Percentiles rank a stretch among this genome's conserved stretches.
Evolutionary conservation across 2,888 invertebrate genomes (phyloP).

Genomic region (Metopia argyrocephala): DNA sequence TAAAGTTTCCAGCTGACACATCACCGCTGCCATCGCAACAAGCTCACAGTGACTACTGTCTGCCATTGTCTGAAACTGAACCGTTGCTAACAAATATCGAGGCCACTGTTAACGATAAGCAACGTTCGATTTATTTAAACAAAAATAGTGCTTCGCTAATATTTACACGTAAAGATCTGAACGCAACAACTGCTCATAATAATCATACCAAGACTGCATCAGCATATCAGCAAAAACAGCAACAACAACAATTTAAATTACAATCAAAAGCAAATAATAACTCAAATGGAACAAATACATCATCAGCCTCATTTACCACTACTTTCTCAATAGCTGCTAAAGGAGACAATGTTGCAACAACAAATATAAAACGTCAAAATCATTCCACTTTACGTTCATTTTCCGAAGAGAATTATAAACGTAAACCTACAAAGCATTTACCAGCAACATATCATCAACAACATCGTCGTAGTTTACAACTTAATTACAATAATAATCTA

Average conservation of each 20-base stretch:
- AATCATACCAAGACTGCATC: slow-evolving; percentile 40
- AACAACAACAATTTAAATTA: slow-evolving; percentile 47
- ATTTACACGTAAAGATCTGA: slow-evolving; percentile 76
- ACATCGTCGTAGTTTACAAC: slow-evolving; percentile 76
- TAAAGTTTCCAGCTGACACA: slow-evolving; percentile 75
- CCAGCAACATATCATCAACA: slow-evolving; percentile 70
- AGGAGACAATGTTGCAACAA: slow-evolving; percentile 13
- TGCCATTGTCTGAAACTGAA: slow-evolving; percentile 77
- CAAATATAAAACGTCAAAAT: slow-evolving; percentile 44
- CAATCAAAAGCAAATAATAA: slow-evolving; percentile 65
- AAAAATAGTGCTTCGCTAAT: slow-evolving; percentile 78
- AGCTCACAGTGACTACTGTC: slow-evolving; percentile 49
- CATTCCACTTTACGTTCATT: slow-evolving; percentile 62
- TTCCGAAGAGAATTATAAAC: slow-evolving; percentile 57
- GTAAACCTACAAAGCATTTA: slow-evolving; percentile 65
- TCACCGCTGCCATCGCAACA: slow-evolving; percentile 53
- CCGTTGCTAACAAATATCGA: slow-evolving; percentile 76
- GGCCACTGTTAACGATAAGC: slow-evolving; percentile 73
- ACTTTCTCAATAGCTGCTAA: slow-evolving; percentile 25
- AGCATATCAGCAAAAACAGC: slow-evolving; percentile 34
- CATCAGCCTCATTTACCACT: slow-evolving; percentile 17
- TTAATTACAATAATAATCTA: slow-evolving; percentile 75
- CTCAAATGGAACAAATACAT: slow-evolving; percentile 52
- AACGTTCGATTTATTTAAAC: slow-evolving; percentile 74
- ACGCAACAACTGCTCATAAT: slow-evolving; percentile 22